A percentile compares a stretch with the other conserved stretches of the same genome.
Evolutionary conservation across 2,888 invertebrate species (phyloP).

Genomic region (Thymelicus acteon): DNA sequence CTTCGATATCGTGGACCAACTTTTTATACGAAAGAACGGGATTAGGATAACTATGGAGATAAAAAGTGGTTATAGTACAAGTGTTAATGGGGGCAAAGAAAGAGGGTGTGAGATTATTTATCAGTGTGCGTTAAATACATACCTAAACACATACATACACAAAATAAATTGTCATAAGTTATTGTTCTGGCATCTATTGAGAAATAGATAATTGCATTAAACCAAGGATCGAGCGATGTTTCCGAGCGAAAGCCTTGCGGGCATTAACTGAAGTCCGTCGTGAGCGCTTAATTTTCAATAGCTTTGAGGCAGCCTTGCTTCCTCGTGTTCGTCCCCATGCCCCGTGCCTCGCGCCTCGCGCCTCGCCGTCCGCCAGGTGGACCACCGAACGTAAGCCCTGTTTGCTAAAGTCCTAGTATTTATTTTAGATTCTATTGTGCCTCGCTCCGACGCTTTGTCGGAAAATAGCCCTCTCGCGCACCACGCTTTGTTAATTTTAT

Average conservation of each 20-base stretch:
- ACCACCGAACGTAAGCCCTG: conserved; percentile 71
- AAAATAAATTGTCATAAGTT: background rate
- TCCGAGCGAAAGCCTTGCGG: conserved; percentile 57
- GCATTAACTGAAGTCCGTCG: conserved; percentile 70
- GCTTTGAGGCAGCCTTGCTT: conserved; percentile 49
- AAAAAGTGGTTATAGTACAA: conserved; percentile 8
- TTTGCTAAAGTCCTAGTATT: conserved; percentile 83
- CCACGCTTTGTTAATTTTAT: conserved; percentile 83
- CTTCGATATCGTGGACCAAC: conserved; percentile 45
- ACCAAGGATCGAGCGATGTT: conserved; percentile 43
- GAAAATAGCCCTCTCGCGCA: conserved; percentile 77
- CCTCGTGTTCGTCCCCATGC: conserved; percentile 42
- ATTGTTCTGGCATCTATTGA: background rate
- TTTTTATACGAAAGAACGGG: conserved; percentile 46
- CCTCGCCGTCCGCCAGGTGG: conserved; percentile 64
- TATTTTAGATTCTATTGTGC: conserved; percentile 83
- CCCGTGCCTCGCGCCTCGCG: conserved; percentile 35
- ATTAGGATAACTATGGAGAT: conserved; percentile 42
- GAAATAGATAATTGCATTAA: background rate
- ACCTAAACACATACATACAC: no score
- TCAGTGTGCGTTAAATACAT: background rate
- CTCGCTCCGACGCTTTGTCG: conserved; percentile 77
- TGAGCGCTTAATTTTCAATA: conserved; percentile 74
- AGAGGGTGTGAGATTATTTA: background rate
- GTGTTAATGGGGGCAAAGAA: background rate